These are phyloP conservation scores for Drosophila sordidapex DNA, from an alignment of 2,888 invertebrate genomes.

Conservation along the genomic window DNA sequence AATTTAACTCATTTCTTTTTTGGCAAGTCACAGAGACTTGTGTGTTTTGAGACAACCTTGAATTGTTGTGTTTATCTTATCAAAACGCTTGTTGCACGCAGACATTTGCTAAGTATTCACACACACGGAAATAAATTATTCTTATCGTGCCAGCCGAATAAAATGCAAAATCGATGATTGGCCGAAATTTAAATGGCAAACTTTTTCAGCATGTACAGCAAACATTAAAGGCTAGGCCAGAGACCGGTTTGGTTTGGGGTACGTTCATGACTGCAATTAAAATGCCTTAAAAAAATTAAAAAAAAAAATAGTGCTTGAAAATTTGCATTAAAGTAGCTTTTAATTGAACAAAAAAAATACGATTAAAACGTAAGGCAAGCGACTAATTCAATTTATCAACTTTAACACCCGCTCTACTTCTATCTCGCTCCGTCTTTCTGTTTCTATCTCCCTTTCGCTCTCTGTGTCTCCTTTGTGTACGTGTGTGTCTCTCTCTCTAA, in stretches of 20 bases:
- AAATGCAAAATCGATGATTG: slow-evolving; percentile 60
- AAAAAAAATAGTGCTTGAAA: slow-evolving; percentile 9
- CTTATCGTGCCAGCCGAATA: slow-evolving; percentile 61
- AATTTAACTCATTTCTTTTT: slow-evolving; percentile 25
- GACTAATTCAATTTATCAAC: slow-evolving; percentile 12
- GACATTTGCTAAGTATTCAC: slow-evolving; percentile 26
- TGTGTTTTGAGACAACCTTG: slow-evolving; percentile 62
- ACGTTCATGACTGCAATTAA: slow-evolving; percentile 55
- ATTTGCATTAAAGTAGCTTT: slow-evolving; percentile 60
- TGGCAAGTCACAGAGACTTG: slow-evolving; percentile 49
- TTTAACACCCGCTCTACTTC: not conserved
- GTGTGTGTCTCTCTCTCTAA: not conserved
- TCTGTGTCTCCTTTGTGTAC: not conserved
- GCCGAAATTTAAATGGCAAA: slow-evolving; percentile 26
- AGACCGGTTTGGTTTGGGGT: slow-evolving; percentile 50
- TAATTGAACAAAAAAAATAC: slow-evolving; percentile 1
- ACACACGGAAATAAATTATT: slow-evolving; percentile 10
- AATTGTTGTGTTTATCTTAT: slow-evolving; percentile 69
- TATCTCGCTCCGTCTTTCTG: slow-evolving; percentile 6
- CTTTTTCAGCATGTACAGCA: slow-evolving; percentile 15
- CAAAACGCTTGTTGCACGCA: slow-evolving; percentile 39
- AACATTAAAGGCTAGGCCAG: slow-evolving; percentile 33
- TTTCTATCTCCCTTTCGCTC: not conserved
- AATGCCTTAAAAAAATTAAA: slow-evolving; percentile 36
- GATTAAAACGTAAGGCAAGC: slow-evolving; percentile 32